Conservation (phyloP, 2,113 vertebrate species). For the Clupea harengus region DNA sequence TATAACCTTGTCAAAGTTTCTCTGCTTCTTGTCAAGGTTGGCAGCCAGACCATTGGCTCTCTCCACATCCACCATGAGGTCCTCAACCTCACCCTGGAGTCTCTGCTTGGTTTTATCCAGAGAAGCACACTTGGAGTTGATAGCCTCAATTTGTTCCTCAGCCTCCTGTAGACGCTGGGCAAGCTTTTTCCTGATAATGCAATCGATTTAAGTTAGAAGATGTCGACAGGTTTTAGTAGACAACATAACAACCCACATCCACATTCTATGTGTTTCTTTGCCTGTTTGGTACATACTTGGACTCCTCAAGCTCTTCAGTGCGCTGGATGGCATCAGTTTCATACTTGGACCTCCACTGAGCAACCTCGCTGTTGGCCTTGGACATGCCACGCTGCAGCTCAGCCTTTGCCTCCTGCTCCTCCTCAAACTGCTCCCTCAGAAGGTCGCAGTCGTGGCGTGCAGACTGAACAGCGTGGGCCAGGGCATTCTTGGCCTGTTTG, state of each 20-base stretch:
- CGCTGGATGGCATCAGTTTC: constrained; percentile 72
- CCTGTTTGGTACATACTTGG: constrained; percentile 59
- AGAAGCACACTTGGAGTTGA: constrained; percentile 67
- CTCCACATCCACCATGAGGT: constrained; percentile 63
- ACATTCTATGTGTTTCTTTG: too few relatives aligned
- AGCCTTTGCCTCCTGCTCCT: constrained; percentile 67
- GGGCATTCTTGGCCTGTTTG: constrained; percentile 65
- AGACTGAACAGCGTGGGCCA: constrained; percentile 65
- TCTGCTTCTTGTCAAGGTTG: constrained; percentile 68
- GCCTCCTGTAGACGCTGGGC: constrained; percentile 66
- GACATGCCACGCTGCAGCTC: constrained; percentile 70
- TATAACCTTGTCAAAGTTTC: constrained; percentile 66
- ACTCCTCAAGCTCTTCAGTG: constrained; percentile 70
- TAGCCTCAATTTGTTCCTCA: constrained; percentile 64
- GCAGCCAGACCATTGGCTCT: constrained; percentile 53
- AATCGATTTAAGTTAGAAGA: background rate
- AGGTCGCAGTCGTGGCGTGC: constrained; percentile 70
- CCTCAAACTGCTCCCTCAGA: constrained; percentile 70
- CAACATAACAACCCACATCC: background rate
- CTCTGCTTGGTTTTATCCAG: constrained; percentile 73
- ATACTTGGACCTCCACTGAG: constrained; percentile 74
- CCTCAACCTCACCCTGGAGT: constrained; percentile 68
- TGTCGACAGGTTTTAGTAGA: background rate
- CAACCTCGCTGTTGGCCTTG: constrained; percentile 71
- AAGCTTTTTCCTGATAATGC: constrained; percentile 65